These are phyloP conservation scores for Thyatira batis DNA, from an alignment of 2,888 invertebrate species.

Conservation along the genomic window DNA sequence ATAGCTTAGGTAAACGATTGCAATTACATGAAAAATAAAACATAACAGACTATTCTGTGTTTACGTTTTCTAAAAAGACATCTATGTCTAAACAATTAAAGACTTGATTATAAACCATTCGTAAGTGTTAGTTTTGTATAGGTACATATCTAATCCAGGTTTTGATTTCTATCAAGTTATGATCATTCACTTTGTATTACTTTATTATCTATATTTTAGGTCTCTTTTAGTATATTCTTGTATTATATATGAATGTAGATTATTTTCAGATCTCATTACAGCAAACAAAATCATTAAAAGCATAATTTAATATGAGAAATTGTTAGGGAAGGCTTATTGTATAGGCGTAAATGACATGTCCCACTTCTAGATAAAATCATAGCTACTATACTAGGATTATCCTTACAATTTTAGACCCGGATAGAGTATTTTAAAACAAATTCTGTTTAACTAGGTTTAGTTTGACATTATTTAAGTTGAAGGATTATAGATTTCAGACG, in stretches of 20 bases:
- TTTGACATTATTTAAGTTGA: background rate
- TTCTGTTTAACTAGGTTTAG: background rate
- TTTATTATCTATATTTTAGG: no score
- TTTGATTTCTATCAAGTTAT: background rate
- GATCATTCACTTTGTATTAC: no score
- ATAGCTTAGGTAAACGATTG: constrained; percentile 20
- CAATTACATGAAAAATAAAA: constrained; percentile 3
- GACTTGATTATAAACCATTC: background rate
- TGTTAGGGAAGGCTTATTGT: background rate
- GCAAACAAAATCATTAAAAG: background rate
- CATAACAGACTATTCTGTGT: background rate
- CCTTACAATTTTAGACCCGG: background rate
- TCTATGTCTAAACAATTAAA: background rate
- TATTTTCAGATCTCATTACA: no score
- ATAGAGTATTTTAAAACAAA: background rate
- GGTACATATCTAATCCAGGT: no score
- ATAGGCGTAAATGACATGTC: background rate
- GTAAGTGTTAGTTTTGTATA: no score
- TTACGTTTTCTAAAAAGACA: background rate
- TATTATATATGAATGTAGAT: no score
- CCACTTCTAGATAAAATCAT: background rate
- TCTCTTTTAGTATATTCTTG: no score
- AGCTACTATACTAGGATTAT: background rate
- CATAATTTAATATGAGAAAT: background rate
- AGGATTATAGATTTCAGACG: background rate